Evolutionary conservation across 2,888 invertebrate species (phyloP), one percentile per base, ranked within the genome.

Genomic region (Galerucella calmariensis): DNA sequence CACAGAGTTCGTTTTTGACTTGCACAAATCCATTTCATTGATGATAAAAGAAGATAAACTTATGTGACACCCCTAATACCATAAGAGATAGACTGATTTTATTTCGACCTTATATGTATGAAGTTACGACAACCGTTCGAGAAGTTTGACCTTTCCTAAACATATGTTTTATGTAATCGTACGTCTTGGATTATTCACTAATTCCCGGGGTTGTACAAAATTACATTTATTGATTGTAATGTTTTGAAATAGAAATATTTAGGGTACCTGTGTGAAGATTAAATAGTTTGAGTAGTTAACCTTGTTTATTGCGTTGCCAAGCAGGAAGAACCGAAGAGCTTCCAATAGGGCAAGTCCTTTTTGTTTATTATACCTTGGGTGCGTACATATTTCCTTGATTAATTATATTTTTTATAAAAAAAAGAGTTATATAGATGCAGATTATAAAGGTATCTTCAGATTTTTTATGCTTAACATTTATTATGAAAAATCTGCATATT

Each of bases 171-270:
- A 27, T 41, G 10, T 20, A 65, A 24, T 59, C 70, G 75, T 66
- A 70, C 24, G 78, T 80, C 78, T n/a, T 58, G 65, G 72, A 59
- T 79, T 69, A 68, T 66, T 62, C 63, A 66, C 61, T 71, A 77
- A 81, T 82, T 81, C 82, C 82, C 81, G 79, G 82, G 82, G 80
- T 81, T 79, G 81, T 80, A 80, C 76, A 79, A 80, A 82, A 78
- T 77, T 75, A 71, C 75, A 67, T 74, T 79, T 82, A 82, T 82
- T 81, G 82, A 82, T 82, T 80, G 77, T 76, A 80, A 81, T 79
- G 79, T 80, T 82, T 80, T 77, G 77, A 80, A 81, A 77, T 79
- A 77, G 74, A 69, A 76, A 76, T 77, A n/a, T 76, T 72, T 69
- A 74, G 73, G 74, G 79, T 75, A 72, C 69, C 65, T 76, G 77